Conservation (phyloP, 2,888 invertebrate genomes). For the Troglohyphantes excavatus region DNA sequence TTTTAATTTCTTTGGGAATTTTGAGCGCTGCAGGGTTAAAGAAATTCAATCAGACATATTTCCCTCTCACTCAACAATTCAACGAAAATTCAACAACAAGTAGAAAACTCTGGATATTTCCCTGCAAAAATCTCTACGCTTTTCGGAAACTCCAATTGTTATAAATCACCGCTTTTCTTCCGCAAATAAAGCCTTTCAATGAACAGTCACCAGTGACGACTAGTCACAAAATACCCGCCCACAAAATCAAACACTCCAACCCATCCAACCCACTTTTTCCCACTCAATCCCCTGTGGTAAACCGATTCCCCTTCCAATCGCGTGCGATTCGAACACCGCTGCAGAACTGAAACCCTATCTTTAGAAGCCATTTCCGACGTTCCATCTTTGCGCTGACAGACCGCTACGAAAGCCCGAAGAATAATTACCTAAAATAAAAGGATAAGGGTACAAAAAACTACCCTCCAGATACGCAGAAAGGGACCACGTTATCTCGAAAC, state of each 20-base stretch:
- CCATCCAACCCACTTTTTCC: conserved; percentile 3
- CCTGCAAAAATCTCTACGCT: not conserved
- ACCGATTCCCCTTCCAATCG: not conserved
- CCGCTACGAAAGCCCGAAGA: conserved; percentile 7
- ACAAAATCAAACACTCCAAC: not conserved
- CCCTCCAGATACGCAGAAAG: not conserved
- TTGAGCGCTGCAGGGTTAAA: no score
- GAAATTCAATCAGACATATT: no score
- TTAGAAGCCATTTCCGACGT: conserved; percentile 59
- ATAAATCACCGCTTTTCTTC: not conserved
- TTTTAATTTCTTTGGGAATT: no score
- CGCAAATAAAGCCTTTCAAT: not conserved
- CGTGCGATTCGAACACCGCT: conserved; percentile 29
- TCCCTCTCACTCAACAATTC: no score
- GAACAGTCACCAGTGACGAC: not conserved
- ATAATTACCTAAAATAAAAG: conserved; percentile 30
- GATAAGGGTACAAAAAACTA: not conserved
- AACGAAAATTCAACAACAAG: no score
- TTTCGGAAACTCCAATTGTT: not conserved
- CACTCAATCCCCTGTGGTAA: not conserved
- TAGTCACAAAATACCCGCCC: not conserved
- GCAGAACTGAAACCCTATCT: conserved; percentile 43
- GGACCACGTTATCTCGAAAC: not conserved
- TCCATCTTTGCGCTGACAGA: not conserved
- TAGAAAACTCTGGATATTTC: not conserved